Conservation (phyloP, 1,140 invertebrate species). For the Patella vulgata region DNA sequence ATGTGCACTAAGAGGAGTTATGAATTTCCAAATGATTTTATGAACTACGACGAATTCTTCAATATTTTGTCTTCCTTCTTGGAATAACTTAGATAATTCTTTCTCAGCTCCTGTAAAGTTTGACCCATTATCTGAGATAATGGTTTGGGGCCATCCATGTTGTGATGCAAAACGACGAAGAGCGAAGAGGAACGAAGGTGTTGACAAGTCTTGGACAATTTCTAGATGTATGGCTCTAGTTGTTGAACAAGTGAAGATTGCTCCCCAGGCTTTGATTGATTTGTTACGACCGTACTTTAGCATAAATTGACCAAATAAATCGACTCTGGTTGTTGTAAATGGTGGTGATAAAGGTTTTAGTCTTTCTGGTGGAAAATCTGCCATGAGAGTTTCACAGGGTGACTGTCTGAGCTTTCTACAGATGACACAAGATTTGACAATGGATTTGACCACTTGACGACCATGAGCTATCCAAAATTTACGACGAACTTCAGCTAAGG, state of each 20-base stretch:
- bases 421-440: no score
- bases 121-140: constrained; percentile 11
- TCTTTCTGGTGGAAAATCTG: no score
- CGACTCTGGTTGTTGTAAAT: constrained; percentile 6
- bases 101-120: constrained; percentile 2
- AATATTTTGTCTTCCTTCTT: no score
- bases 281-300: not conserved
- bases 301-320: constrained; percentile 13
- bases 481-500: no score
- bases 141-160: not conserved
- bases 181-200: not conserved
- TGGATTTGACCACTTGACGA: no score
- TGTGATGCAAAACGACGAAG: constrained; percentile 16
- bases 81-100: no score
- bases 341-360: not conserved
- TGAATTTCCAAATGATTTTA: no score
- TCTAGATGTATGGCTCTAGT: constrained; percentile 16
- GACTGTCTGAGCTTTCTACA: no score
- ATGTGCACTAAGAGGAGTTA: no score
- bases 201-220: constrained; percentile 12
- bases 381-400: no score
- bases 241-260: constrained; percentile 14
- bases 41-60: no score
- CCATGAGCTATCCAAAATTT: no score
- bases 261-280: constrained; percentile 9